These are phyloP conservation scores for Orgyia antiqua DNA, from an alignment of 2,888 invertebrate species.

Conservation along the genomic window DNA sequence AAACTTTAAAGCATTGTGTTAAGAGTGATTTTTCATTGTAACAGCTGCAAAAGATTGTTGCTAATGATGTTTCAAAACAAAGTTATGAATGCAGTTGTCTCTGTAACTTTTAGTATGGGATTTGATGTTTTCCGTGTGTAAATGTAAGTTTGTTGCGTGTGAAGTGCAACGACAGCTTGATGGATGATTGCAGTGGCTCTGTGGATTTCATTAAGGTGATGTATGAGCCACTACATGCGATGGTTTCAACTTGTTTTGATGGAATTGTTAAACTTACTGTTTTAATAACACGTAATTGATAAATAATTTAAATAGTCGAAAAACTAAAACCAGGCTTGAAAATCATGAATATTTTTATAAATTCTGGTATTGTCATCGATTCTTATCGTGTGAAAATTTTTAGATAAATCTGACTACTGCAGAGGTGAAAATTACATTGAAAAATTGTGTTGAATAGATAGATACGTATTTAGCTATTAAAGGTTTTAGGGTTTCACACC, in stretches of 20 bases:
- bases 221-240: conserved; percentile 14
- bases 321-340: not conserved
- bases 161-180: conserved; percentile 52
- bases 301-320: not conserved
- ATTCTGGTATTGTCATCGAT: too few species aligned
- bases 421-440: too few species aligned
- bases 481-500: too few species aligned
- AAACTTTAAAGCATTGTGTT: conserved; percentile 23
- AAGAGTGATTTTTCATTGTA: conserved; percentile 32
- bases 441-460: too few species aligned
- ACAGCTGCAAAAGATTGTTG: conserved; percentile 16
- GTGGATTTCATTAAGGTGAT: conserved; percentile 47
- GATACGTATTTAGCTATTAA: too few species aligned
- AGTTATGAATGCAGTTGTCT: conserved; percentile 31
- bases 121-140: conserved; percentile 22
- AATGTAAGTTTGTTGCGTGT: conserved; percentile 32
- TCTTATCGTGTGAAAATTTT: too few species aligned
- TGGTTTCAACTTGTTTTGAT: conserved; percentile 7
- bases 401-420: too few species aligned
- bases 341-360: too few species aligned
- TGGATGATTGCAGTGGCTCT: conserved; percentile 48
- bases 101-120: conserved; percentile 17
- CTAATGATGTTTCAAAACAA: conserved; percentile 44
- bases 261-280: not conserved
- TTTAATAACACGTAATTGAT: too few species aligned